A percentile compares a stretch with the other conserved stretches of the same genome.
These are phyloP conservation scores for Melanostigma gelatinosum DNA, from an alignment of 2,113 vertebrate genomes.

Conservation along the genomic window DNA sequence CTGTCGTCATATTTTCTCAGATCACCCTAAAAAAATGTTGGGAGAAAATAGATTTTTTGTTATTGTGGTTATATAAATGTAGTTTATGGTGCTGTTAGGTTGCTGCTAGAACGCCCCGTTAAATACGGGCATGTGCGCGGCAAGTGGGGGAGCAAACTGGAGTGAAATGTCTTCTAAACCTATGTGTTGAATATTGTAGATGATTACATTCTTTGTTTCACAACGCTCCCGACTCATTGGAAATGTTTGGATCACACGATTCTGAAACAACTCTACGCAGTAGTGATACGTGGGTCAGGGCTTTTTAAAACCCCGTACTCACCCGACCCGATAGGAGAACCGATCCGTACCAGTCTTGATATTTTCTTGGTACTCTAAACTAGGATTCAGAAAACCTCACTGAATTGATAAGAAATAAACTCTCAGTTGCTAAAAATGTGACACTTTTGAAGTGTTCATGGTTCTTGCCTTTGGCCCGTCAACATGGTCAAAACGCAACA, in stretches of 20 bases:
- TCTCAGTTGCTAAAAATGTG: not conserved
- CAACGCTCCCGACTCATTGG: not conserved
- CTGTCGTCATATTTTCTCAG: no score
- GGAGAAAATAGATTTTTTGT: no score
- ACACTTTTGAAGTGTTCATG: not conserved
- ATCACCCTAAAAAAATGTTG: no score
- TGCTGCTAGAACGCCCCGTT: not conserved
- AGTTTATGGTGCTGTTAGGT: not conserved
- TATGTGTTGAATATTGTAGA: no score
- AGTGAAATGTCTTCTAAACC: no score
- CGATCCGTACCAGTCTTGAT: not conserved
- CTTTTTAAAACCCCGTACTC: not conserved
- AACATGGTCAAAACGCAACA: constrained; percentile 24
- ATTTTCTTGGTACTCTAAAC: not conserved
- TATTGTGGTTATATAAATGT: not conserved
- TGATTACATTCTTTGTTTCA: no score
- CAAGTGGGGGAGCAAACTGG: no score
- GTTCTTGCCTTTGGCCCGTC: constrained; percentile 4
- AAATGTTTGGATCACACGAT: not conserved
- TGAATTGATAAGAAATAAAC: not conserved
- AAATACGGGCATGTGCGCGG: not conserved
- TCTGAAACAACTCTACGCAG: not conserved
- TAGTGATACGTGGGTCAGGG: not conserved
- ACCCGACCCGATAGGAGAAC: not conserved
- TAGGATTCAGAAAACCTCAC: not conserved